Conservation (phyloP, 92 coral and sea anemone species). For the Porites lobata region DNA sequence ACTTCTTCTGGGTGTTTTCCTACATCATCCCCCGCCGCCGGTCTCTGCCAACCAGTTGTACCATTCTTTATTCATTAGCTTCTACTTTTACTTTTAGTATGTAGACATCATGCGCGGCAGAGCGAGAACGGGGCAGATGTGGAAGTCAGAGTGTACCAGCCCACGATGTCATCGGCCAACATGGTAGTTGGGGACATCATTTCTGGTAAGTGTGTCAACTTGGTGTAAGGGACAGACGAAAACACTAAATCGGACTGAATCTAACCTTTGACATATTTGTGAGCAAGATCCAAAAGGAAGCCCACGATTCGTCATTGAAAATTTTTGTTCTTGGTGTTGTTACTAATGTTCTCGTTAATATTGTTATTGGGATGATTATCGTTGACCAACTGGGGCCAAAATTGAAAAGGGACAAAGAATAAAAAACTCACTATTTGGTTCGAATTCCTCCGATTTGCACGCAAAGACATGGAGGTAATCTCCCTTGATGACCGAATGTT, state of each 20-base stretch:
- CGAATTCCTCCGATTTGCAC: conserved; percentile 1
- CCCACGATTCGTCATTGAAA: conserved; percentile 27
- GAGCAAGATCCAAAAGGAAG: conserved; percentile 25
- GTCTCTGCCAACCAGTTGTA: conserved; percentile 34
- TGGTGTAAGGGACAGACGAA: conserved; percentile 28
- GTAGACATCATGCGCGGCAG: conserved; percentile 20
- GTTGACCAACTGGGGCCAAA: conserved; percentile 27
- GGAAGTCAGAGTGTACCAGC: conserved; percentile 28
- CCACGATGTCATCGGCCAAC: conserved; percentile 42
- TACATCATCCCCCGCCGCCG: not conserved
- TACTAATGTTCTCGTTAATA: conserved; percentile 18
- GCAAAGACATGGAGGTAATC: conserved; percentile 10
- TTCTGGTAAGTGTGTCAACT: conserved; percentile 19
- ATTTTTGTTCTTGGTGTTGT: not conserved
- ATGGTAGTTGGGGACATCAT: conserved; percentile 38
- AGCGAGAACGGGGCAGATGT: conserved; percentile 26
- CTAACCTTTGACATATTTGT: conserved; percentile 17
- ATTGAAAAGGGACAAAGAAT: conserved; percentile 1
- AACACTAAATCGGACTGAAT: conserved; percentile 13
- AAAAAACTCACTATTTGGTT: conserved; percentile 11
- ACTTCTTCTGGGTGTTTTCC: conserved; percentile 23
- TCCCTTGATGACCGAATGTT: conserved; percentile 3
- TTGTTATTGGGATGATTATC: conserved; percentile 13
- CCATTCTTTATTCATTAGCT: conserved; percentile 28
- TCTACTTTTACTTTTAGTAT: conserved; percentile 21